Evolutionary conservation across 2,113 vertebrate species (phyloP).

Genomic region (Seriola aureovittata): DNA sequence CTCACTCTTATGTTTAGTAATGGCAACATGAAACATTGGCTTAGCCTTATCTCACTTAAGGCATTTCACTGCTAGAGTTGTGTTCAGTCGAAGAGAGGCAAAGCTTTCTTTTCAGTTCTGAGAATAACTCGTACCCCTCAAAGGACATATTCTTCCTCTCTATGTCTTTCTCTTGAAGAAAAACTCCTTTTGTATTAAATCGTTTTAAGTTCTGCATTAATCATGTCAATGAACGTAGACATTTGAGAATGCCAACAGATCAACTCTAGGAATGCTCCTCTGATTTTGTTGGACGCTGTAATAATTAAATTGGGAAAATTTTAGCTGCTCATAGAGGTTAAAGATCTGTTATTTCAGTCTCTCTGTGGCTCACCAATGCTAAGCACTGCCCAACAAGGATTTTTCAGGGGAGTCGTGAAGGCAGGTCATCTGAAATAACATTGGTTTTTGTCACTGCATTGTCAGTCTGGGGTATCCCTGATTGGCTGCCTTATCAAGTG

Average conservation of each 20-base stretch:
- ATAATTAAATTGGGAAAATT: neutral
- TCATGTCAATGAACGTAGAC: constrained; percentile 18
- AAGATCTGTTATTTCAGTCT: neutral
- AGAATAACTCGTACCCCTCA: constrained; percentile 66
- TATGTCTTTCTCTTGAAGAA: constrained; percentile 27
- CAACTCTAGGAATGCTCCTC: neutral
- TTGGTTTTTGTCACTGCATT: neutral
- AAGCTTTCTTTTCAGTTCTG: constrained; percentile 37
- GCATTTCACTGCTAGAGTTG: constrained; percentile 41
- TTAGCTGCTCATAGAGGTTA: neutral
- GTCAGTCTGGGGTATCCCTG: neutral
- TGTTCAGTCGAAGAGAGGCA: constrained; percentile 46
- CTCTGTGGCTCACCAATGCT: neutral
- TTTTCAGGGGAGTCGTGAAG: constrained; percentile 12
- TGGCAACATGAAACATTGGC: constrained; percentile 44
- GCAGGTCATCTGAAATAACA: constrained; percentile 2
- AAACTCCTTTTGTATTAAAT: constrained; percentile 55
- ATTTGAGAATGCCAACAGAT: constrained; percentile 35
- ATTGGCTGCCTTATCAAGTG: neutral
- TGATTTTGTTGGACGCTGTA: constrained; percentile 17
- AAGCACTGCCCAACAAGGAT: neutral
- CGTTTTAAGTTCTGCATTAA: constrained; percentile 31
- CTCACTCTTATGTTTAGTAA: constrained; percentile 41
- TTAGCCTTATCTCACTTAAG: constrained; percentile 58
- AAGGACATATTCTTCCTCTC: constrained; percentile 24